Evolutionary conservation across 2,113 vertebrate species (phyloP), one percentile per base, ranked within the genome.

Genomic region (Dromas ardeola): DNA sequence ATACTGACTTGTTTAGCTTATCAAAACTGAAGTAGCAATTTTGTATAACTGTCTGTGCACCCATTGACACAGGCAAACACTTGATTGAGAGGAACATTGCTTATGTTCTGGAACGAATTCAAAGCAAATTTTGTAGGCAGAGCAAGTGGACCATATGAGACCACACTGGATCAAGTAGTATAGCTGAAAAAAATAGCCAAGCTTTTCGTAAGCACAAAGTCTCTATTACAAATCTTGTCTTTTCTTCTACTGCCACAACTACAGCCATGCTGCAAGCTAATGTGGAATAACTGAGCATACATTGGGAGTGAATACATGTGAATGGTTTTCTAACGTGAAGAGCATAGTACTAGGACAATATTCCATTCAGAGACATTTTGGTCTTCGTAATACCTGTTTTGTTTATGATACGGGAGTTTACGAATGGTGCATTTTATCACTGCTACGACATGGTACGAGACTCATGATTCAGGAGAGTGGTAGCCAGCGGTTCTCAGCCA

Each of bases 21-120:
- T 56, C 27, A 29, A 42, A 88, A 70, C n/a, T 23, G 21, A 36
- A 69, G 40, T 23, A 62, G 55, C 23, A 30, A 1, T 88, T 77
- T 12, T 38, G 6, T 69, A 0, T 74, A 71, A 58, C 19, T 50
- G 36, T 52, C 18, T 62, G 5, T 47, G 43, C 63, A 25, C 40
- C 58, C 14, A 2, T 2, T 49, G 50, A 56, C 34, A 16, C 3
- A 27, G 26, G 50, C 40, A 85, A 5, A 30, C 0, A 0, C 13
- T 13, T 50, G 29, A 43, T 9, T 55, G 52, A 80, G 80, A 65
- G 23, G 43, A 67, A 7, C 15, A 4, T 3, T 66, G 45, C 34
- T 72, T 42, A 20, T 26, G 32, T 86, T 94, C 67, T 43, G 29
- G 27, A 77, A 16, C 15, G 73, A 72, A 67, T 55, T 34, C 13